Conservation (phyloP, 2,797 vertebrate genomes). For the Helostoma temminkii region DNA sequence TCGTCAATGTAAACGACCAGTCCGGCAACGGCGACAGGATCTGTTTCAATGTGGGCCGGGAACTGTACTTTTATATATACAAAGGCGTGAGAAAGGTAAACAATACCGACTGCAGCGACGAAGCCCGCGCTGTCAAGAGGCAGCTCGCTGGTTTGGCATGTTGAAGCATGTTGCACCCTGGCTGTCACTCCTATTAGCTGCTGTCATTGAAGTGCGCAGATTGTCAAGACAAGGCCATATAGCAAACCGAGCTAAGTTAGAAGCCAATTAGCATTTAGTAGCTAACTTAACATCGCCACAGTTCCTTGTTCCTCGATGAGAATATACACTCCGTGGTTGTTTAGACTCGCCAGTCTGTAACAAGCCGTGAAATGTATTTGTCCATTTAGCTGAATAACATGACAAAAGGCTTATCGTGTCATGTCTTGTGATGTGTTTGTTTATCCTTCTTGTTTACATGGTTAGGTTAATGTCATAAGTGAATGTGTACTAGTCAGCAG, state of each 20-base stretch:
- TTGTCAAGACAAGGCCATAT: slow-evolving; percentile 71
- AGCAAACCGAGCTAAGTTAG: slow-evolving; percentile 71
- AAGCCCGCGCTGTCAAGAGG: slow-evolving; percentile 4
- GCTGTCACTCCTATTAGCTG: slow-evolving; percentile 53
- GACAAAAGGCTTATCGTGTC: slow-evolving; percentile 4
- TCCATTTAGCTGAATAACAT: neutral
- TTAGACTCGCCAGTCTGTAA: neutral
- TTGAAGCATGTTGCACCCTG: neutral
- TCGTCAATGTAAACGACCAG: slow-evolving; percentile 99
- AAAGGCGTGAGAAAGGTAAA: slow-evolving; percentile 98
- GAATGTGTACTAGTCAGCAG: slow-evolving; percentile 22
- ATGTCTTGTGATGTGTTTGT: slow-evolving; percentile 26
- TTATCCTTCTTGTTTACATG: slow-evolving; percentile 26
- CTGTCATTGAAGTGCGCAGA: slow-evolving; percentile 85
- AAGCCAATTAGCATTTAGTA: slow-evolving; percentile 75
- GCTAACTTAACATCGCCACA: slow-evolving; percentile 69
- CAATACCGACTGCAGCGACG: slow-evolving; percentile 80
- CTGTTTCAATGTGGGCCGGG: slow-evolving; percentile 99
- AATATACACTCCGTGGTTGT: slow-evolving; percentile 9
- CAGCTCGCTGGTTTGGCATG: neutral
- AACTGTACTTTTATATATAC: slow-evolving; percentile 99
- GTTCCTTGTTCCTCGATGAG: slow-evolving; percentile 43
- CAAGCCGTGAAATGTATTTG: slow-evolving; percentile 8
- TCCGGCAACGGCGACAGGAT: slow-evolving; percentile 98
- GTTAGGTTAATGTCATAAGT: neutral